Percentiles rank a stretch among this genome's conserved stretches.
Conservation (phyloP, 2,797 vertebrate genomes). For the Telmatherina bonti region DNA sequence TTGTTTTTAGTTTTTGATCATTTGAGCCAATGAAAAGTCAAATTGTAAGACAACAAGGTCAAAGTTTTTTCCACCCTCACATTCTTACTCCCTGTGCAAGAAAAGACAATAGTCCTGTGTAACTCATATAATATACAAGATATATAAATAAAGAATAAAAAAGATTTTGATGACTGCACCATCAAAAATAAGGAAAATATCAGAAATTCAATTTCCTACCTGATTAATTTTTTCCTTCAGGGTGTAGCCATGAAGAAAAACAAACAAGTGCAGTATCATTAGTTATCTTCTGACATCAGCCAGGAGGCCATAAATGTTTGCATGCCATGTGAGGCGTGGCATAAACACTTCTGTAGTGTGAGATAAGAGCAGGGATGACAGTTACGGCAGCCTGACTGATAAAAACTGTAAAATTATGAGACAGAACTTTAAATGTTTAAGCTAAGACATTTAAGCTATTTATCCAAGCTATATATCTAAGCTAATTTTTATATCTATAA, state of each 20-base stretch:
- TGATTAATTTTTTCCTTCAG: conserved; percentile 28
- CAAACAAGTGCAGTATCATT: conserved; percentile 18
- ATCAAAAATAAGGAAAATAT: not conserved
- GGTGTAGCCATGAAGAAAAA: conserved; percentile 13
- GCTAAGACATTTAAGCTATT: no score
- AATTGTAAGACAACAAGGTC: conserved; percentile 63
- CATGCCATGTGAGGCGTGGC: conserved; percentile 47
- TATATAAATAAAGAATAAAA: no score
- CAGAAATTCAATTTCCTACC: conserved; percentile 44
- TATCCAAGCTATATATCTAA: no score
- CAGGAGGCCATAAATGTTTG: conserved; percentile 3
- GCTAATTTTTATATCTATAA: no score
- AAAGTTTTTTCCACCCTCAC: conserved; percentile 31
- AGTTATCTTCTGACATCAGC: conserved; percentile 17
- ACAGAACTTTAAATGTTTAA: no score
- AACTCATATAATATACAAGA: no score
- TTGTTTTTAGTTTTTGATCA: no score
- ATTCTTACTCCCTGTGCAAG: conserved; percentile 57
- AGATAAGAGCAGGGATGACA: conserved; percentile 67
- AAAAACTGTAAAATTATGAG: not conserved
- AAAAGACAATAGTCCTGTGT: no score
- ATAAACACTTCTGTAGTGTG: conserved; percentile 55
- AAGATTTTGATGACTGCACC: no score
- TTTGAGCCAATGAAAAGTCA: conserved; percentile 31
- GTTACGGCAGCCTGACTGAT: not conserved